phyloP scores from a whole-genome alignment of 2,797 vertebrate species.

The Lacerta agilis region DNA sequence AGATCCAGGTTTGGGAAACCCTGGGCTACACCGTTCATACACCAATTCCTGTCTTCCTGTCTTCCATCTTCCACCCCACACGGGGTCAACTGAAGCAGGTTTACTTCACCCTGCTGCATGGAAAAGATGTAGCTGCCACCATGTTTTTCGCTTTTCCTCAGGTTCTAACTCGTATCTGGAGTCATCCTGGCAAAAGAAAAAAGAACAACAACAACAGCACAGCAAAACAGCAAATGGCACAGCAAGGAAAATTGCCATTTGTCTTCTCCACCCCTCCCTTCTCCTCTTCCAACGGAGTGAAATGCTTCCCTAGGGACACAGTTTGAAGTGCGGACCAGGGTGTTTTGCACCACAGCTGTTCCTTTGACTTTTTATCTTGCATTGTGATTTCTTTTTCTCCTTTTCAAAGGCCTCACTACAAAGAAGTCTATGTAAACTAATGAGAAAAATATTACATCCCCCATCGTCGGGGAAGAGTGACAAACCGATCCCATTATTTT shows the following conservation, averaged over 20 bases:
- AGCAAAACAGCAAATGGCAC: neutral
- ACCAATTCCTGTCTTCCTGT: too few relatives aligned
- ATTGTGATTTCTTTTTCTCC: neutral
- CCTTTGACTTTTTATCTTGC: neutral
- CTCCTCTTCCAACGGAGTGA: neutral
- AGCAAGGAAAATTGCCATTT: neutral
- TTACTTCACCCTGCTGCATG: neutral
- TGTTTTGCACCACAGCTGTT: too few relatives aligned
- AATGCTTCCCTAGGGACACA: neutral
- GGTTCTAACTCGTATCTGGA: neutral
- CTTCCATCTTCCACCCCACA: neutral
- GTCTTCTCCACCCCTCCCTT: neutral
- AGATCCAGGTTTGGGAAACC: too few relatives aligned
- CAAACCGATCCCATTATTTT: constrained; percentile 1
- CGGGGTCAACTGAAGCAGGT: neutral
- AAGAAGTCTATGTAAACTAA: neutral
- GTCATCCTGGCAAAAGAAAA: neutral
- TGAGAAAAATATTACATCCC: neutral
- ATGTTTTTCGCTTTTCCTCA: too few relatives aligned
- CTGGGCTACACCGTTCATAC: too few relatives aligned
- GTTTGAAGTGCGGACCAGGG: neutral
- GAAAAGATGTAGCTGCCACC: neutral
- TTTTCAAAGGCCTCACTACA: neutral
- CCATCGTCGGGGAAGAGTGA: neutral
- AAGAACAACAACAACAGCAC: neutral